These are phyloP conservation scores for Puffinus mauretanicus DNA, from an alignment of 2,113 vertebrate genomes.

Conservation along the genomic window DNA sequence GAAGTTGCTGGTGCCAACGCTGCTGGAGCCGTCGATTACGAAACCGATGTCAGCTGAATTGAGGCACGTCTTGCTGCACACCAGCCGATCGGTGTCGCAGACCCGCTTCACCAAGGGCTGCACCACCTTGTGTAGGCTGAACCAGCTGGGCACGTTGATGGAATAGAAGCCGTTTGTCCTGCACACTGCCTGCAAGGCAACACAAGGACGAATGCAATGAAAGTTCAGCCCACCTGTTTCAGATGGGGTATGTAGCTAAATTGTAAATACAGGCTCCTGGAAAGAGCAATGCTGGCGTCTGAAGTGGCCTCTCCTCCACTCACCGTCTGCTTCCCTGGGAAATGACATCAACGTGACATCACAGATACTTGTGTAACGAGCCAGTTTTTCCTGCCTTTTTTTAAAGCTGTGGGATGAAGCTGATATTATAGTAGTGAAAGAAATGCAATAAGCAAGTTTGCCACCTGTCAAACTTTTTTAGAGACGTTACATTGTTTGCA, in stretches of 20 bases:
- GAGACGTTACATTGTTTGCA: neutral
- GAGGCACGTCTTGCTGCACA: slow-evolving; percentile 97
- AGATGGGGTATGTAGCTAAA: neutral
- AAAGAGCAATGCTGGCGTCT: neutral
- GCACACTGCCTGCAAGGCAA: slow-evolving; percentile 86
- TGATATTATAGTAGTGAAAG: neutral
- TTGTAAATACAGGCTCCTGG: neutral
- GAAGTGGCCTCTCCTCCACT: neutral
- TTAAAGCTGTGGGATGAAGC: neutral
- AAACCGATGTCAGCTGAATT: slow-evolving; percentile 95
- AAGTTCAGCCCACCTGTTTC: neutral
- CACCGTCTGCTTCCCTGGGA: slow-evolving; percentile 3
- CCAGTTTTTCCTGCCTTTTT: neutral
- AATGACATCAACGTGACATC: neutral
- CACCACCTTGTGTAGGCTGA: slow-evolving; percentile 83
- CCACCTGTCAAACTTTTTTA: neutral
- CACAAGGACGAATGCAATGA: neutral
- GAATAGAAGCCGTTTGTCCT: slow-evolving; percentile 90
- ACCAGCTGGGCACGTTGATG: slow-evolving; percentile 89
- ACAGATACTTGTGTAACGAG: neutral
- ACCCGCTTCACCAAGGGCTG: slow-evolving; percentile 90
- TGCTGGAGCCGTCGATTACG: slow-evolving; percentile 96
- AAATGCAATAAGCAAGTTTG: neutral
- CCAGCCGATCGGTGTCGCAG: slow-evolving; percentile 85
- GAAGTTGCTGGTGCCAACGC: slow-evolving; percentile 92